Conservation (phyloP, 2,888 invertebrate species). For the Galerucella calmariensis region DNA sequence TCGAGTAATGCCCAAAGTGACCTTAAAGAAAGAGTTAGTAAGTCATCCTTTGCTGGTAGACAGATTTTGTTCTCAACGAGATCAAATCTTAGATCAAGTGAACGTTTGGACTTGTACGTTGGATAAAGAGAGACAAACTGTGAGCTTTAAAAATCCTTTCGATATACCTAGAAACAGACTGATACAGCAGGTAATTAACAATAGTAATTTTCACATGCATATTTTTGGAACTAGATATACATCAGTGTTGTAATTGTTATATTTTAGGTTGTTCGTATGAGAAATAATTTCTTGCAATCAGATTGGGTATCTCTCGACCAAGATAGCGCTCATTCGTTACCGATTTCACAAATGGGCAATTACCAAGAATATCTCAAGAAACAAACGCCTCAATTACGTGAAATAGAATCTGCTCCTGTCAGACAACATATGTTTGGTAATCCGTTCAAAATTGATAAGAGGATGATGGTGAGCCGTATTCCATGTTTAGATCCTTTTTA, state of each 20-base stretch:
- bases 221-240: background rate
- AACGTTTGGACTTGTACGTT: slow-evolving; percentile 77
- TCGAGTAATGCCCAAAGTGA: slow-evolving; percentile 67
- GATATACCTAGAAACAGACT: slow-evolving; percentile 91
- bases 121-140: slow-evolving; percentile 66
- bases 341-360: slow-evolving; percentile 99
- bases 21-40: slow-evolving; percentile 81
- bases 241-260: background rate
- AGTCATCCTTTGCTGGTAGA: slow-evolving; percentile 85
- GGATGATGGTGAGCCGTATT: slow-evolving; percentile 63
- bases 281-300: slow-evolving; percentile 90
- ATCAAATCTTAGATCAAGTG: slow-evolving; percentile 88
- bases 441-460: slow-evolving; percentile 99
- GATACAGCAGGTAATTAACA: slow-evolving; percentile 78
- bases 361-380: slow-evolving; percentile 98
- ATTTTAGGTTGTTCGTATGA: slow-evolving; percentile 84
- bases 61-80: slow-evolving; percentile 83
- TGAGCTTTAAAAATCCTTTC: slow-evolving; percentile 92
- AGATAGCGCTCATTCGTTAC: slow-evolving; percentile 94
- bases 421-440: slow-evolving; percentile 99
- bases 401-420: slow-evolving; percentile 94
- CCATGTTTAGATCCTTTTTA: slow-evolving; percentile 6
- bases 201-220: background rate
- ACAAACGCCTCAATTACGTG: slow-evolving; percentile 90
- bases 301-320: slow-evolving; percentile 84